Conservation (phyloP, 1,140 invertebrate genomes). For the Frieseomelitta varia region DNA sequence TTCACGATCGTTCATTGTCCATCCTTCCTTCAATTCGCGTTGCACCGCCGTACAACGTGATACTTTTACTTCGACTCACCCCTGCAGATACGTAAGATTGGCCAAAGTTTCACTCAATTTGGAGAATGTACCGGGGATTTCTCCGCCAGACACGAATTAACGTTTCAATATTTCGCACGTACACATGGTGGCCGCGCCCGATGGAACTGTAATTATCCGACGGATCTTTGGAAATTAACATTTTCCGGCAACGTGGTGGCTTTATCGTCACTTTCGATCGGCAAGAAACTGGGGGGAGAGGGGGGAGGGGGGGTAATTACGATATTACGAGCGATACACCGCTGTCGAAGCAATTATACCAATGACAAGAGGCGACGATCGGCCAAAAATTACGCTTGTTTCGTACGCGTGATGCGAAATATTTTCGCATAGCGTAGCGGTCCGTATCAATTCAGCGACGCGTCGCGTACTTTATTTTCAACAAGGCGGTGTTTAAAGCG, state of each 20-base stretch:
- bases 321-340: not conserved
- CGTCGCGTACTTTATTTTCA: slow-evolving; percentile 54
- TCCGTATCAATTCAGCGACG: slow-evolving; percentile 53
- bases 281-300: too few relatives aligned
- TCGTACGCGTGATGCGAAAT: slow-evolving; percentile 34
- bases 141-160: too few relatives aligned
- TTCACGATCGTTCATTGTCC: slow-evolving; percentile 13
- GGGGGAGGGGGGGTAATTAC: too few relatives aligned
- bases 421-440: slow-evolving; percentile 47
- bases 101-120: not conserved
- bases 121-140: not conserved
- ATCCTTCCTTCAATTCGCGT: not conserved
- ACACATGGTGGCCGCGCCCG: too few relatives aligned
- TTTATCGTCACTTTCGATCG: slow-evolving; percentile 21
- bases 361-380: not conserved
- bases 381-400: slow-evolving; percentile 25
- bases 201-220: not conserved
- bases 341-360: not conserved
- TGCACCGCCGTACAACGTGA: not conserved
- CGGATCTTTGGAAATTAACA: not conserved
- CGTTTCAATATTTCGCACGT: not conserved
- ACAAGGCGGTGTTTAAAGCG: slow-evolving; percentile 56
- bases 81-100: not conserved
- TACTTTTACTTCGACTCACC: not conserved
- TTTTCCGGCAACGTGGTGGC: too few relatives aligned